Percentiles rank a stretch among this genome's conserved stretches.
Evolutionary conservation across 1,140 invertebrate genomes (phyloP).

Genomic region (Saxidomus purpurata): DNA sequence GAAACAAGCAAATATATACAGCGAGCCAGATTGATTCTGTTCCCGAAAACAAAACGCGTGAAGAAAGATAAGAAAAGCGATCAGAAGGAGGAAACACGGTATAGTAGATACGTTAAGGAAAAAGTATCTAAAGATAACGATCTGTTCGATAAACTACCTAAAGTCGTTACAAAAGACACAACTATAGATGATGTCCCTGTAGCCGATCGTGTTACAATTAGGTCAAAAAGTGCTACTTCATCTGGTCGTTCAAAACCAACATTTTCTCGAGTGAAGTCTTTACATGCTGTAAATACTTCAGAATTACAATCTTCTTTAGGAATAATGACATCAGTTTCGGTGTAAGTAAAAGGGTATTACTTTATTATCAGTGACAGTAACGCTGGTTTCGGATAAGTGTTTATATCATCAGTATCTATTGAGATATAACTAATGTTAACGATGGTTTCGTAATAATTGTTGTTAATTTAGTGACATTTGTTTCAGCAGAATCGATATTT

Average conservation of each 20-base stretch:
- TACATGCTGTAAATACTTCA: not conserved
- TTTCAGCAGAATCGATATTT: too few relatives aligned
- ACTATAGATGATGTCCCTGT: not conserved
- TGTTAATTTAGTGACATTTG: too few relatives aligned
- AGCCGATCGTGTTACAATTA: not conserved
- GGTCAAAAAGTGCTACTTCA: not conserved
- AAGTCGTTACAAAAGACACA: not conserved
- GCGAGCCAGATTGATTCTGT: slow-evolving; percentile 4
- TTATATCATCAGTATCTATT: too few relatives aligned
- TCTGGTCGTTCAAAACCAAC: not conserved
- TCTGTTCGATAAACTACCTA: not conserved
- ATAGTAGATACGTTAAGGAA: not conserved
- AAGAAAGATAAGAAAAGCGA: not conserved
- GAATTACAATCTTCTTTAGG: not conserved
- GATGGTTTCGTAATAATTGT: too few relatives aligned
- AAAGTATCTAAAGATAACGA: not conserved
- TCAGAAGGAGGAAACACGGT: not conserved
- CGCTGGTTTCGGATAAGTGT: too few relatives aligned
- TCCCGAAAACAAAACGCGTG: not conserved
- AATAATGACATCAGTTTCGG: not conserved
- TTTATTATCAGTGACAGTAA: too few relatives aligned
- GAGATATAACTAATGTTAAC: too few relatives aligned
- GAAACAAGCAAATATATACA: not conserved
- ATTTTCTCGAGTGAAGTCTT: not conserved
- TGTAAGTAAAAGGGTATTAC: not conserved